A percentile compares a stretch with the other conserved stretches of the same genome.
Evolutionary conservation across 2,797 vertebrate genomes (phyloP).

Genomic region (Tympanoctomys barrerae): DNA sequence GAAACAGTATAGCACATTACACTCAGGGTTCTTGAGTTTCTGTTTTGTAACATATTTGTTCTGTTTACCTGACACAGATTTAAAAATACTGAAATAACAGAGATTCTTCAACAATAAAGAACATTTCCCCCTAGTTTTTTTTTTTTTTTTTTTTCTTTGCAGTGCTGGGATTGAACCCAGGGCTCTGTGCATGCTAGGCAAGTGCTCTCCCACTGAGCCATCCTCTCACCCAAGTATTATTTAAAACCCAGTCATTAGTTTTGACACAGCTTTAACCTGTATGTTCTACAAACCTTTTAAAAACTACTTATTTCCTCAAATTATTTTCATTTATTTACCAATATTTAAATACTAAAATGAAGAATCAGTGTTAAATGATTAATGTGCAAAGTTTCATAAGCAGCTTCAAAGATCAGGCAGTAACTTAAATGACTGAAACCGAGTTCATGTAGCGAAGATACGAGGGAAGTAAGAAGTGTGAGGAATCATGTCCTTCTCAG

Average conservation of each 20-base stretch:
- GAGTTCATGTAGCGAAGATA: not conserved
- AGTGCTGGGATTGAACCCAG: not conserved
- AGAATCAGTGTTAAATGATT: not conserved
- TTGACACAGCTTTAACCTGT: not conserved
- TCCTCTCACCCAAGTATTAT: not conserved
- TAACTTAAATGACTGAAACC: not conserved
- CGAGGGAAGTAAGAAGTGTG: not conserved
- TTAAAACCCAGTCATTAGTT: constrained; percentile 51
- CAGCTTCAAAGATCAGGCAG: not conserved
- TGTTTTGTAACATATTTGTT: not conserved
- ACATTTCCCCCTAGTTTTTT: not conserved
- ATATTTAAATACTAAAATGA: constrained; percentile 40
- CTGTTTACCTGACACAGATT: not conserved
- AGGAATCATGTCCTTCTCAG: not conserved
- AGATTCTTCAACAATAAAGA: constrained; percentile 12
- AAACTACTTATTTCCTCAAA: constrained; percentile 45
- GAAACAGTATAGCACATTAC: not conserved
- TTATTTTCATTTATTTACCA: constrained; percentile 55
- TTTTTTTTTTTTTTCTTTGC: not conserved
- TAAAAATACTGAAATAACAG: constrained; percentile 7
- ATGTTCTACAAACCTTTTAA: not conserved
- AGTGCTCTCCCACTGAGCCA: not conserved
- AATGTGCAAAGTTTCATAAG: not conserved
- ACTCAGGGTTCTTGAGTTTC: not conserved
- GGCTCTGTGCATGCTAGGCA: not conserved